Percentiles rank a stretch among this genome's conserved stretches.
These are phyloP conservation scores for Alviniconcha marisindica DNA, from an alignment of 1,140 invertebrate species.

Conservation along the genomic window DNA sequence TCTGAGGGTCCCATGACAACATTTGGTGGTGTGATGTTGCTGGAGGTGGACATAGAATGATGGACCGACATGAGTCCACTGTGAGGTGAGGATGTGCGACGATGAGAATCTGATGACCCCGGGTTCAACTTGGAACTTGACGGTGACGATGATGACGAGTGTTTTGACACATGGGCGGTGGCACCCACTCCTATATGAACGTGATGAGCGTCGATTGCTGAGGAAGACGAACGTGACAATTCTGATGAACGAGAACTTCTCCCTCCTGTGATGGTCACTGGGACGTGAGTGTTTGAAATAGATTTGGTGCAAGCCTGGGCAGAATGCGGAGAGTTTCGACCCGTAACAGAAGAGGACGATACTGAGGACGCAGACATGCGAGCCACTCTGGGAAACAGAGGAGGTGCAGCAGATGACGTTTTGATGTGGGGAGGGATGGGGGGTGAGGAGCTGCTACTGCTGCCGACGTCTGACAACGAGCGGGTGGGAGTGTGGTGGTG, in stretches of 20 bases:
- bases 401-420: slow-evolving; percentile 33
- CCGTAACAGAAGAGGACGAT: slow-evolving; percentile 33
- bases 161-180: neutral
- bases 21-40: slow-evolving; percentile 71
- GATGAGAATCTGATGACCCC: neutral
- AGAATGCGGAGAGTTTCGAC: slow-evolving; percentile 37
- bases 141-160: neutral
- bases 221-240: neutral
- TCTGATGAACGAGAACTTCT: neutral
- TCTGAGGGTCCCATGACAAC: slow-evolving; percentile 62
- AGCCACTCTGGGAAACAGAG: slow-evolving; percentile 30
- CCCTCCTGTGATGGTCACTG: slow-evolving; percentile 40
- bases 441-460: slow-evolving; percentile 37
- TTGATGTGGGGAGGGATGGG: slow-evolving; percentile 42
- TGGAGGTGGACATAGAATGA: slow-evolving; percentile 60
- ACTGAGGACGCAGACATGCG: slow-evolving; percentile 39
- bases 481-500: slow-evolving; percentile 38
- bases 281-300: slow-evolving; percentile 48
- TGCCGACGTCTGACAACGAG: slow-evolving; percentile 35
- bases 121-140: slow-evolving; percentile 15
- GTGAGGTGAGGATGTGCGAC: slow-evolving; percentile 26
- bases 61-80: slow-evolving; percentile 45
- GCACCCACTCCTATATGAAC: slow-evolving; percentile 5
- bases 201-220: slow-evolving; percentile 3
- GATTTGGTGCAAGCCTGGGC: slow-evolving; percentile 39